Evolutionary conservation across 2,113 vertebrate genomes (phyloP).

Genomic region (Mormoops blainvillei): DNA sequence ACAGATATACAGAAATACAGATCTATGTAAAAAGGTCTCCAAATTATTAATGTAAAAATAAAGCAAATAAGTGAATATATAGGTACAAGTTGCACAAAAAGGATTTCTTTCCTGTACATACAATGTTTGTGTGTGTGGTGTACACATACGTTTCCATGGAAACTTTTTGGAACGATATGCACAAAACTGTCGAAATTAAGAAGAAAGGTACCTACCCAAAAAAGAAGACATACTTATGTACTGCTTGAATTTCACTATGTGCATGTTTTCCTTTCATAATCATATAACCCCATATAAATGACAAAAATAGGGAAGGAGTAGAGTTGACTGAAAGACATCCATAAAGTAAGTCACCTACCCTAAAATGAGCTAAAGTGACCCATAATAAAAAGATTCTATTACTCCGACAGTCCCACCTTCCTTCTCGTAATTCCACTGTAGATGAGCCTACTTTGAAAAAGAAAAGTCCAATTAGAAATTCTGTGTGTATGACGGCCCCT

Average conservation of each 20-base stretch:
- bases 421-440: not conserved
- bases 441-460: not conserved
- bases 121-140: not conserved
- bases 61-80: not conserved
- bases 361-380: not conserved
- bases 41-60: not conserved
- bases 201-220: not conserved
- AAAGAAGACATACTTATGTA: not conserved
- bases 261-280: not conserved
- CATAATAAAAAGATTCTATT: not conserved
- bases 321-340: not conserved
- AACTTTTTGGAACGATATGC: not conserved
- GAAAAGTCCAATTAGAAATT: slow-evolving; percentile 43
- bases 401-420: not conserved
- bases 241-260: not conserved
- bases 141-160: not conserved
- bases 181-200: not conserved
- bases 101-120: not conserved
- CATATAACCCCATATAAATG: not conserved
- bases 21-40: not conserved
- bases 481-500: not conserved
- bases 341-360: not conserved
- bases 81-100: not conserved
- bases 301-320: not conserved
- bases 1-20: not conserved